These are phyloP conservation scores for Oxycera nigricornis DNA, from an alignment of 2,888 invertebrate genomes.

Conservation along the genomic window DNA sequence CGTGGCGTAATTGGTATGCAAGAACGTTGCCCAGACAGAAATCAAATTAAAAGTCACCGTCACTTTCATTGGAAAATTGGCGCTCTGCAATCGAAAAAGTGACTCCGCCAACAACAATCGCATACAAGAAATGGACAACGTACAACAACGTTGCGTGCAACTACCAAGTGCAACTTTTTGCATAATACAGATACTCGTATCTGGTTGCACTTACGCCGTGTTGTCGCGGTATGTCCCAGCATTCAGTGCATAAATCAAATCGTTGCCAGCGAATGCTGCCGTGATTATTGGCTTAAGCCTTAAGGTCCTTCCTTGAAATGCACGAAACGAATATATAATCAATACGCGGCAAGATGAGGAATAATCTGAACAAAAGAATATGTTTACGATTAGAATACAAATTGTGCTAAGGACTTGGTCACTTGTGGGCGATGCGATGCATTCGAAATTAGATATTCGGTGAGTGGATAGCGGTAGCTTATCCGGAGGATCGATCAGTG, in stretches of 20 bases:
- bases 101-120: background rate
- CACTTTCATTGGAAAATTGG: slow-evolving; percentile 37
- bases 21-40: slow-evolving; percentile 42
- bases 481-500: too few relatives aligned
- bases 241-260: slow-evolving; percentile 18
- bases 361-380: background rate
- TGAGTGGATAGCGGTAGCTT: too few relatives aligned
- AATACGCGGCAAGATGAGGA: background rate
- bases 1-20: slow-evolving; percentile 41
- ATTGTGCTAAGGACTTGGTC: background rate
- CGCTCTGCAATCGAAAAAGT: slow-evolving; percentile 20
- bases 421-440: too few relatives aligned
- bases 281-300: background rate
- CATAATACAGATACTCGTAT: slow-evolving; percentile 1
- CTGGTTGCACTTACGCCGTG: background rate
- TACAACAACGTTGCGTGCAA: background rate
- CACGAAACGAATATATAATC: background rate
- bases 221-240: background rate
- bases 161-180: slow-evolving; percentile 16
- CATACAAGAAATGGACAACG: background rate
- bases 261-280: background rate
- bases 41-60: slow-evolving; percentile 44
- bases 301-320: background rate
- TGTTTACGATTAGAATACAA: background rate
- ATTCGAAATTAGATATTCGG: too few relatives aligned